Evolutionary conservation across 2,113 vertebrate genomes (phyloP), one percentile per base, ranked within the genome.

Genomic region (Pelecanoides urinatrix): DNA sequence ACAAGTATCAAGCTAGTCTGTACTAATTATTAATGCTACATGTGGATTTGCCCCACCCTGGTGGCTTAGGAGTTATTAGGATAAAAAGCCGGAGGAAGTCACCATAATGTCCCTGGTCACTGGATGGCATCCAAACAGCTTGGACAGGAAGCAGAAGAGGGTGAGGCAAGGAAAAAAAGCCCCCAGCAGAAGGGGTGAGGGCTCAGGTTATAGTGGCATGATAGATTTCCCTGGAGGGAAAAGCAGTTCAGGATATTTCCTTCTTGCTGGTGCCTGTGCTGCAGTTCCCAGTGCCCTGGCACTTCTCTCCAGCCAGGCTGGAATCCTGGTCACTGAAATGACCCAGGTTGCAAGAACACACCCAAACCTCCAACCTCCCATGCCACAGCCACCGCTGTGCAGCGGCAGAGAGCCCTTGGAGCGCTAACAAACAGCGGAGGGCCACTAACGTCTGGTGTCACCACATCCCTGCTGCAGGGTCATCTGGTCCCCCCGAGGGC

Each of bases 361-460:
- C 20, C 5, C n/a, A 79, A 61, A 8, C 34, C 23, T 86, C 30
- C 49, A 52, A 55, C 23, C 26, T 86, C 26, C 49, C 6, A 1
- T 13, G 22, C 26, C 32, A 50, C 47, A 45, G 47, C 15, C 29
- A 23, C 38, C 0, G 0, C 15, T 86, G 29, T 4, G 7, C 16
- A 65, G 62, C 1, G 1, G 20, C 71, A 70, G 82, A 52, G 67
- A 56, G 36, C 23, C 30, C 38, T 67, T 12, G 40, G 34, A 76
- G 7, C 1, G 3, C 30, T 50, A 26, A n/a, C 7, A 50, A 85
- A 17, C 7, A 44, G 8, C 58, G 15, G 16, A 19, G 23, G 21
- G 22, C 27, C 50, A 13, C 21, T 22, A 40, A 9, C 11, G 49
- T 34, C 56, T 63, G 9, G 4, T 81, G 34, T 65, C 75, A 82